Evolutionary conservation across 2,113 vertebrate species (phyloP).

Genomic region (Leptocoma aspasia): DNA sequence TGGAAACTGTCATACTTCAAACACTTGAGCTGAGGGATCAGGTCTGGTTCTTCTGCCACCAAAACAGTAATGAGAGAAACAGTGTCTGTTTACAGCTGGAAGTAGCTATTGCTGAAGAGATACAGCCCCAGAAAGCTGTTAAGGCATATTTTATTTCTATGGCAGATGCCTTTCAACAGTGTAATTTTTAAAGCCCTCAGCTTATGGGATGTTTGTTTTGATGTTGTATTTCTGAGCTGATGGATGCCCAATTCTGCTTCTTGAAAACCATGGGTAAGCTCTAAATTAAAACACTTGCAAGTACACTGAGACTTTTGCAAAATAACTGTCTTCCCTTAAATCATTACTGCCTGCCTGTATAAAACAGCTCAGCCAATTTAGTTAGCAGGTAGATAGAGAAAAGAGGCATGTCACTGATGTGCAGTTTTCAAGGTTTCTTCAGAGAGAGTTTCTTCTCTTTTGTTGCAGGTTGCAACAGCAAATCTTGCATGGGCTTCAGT

Average conservation of each 20-base stretch:
- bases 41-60: background rate
- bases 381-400: background rate
- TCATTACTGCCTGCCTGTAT: background rate
- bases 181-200: background rate
- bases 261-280: background rate
- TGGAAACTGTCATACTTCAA: constrained; percentile 31
- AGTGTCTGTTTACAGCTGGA: background rate
- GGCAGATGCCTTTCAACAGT: background rate
- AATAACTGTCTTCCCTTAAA: background rate
- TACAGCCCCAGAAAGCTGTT: background rate
- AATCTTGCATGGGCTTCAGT: constrained; percentile 96
- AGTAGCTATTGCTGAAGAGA: background rate
- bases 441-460: background rate
- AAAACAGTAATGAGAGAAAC: background rate
- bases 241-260: background rate
- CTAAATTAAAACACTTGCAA: background rate
- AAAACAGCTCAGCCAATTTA: background rate
- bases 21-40: constrained; percentile 3
- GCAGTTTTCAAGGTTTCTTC: background rate
- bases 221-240: background rate
- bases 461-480: constrained; percentile 91
- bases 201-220: background rate
- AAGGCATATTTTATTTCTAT: background rate
- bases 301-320: background rate
- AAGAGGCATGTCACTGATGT: background rate